Base-by-base conservation (phyloP, 2,113 vertebrate species). In the Epinephelus lanceolatus region DNA sequence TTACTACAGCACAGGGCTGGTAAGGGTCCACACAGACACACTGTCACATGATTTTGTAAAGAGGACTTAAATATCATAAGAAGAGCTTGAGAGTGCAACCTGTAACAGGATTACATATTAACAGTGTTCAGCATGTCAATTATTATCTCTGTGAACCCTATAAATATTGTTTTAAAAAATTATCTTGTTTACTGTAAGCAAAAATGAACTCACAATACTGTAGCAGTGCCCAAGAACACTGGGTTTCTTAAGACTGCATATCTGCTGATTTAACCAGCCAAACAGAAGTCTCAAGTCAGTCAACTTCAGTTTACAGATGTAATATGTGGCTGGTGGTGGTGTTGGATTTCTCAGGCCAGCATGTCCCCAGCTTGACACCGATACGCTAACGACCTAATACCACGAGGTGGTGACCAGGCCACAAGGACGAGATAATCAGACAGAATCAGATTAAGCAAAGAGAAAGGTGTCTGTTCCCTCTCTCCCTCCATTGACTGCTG, bases 1-100 rank as follows among this genome's bases (percentile, higher is more conserved):
- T 77, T 96, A 96, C 78, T 96, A 96, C 94, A 96, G 96, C n/a
- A 83, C 93, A 52, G 96, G 95, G 56, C 92, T 96, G 95, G 96
- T 96, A 91, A 88, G 94, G 23, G 27, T 45, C 66, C 33, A 13
- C 3, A 62, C 6, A 37, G 19, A 52, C 21, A 30, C 23, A 40
- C 49, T 51, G n/a, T n/a, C 23, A 40, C 62, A 21, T 12, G 21
- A 42, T 67, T 73, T 10, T 66, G 13, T 5, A 56, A 47, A 57
- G 30, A 6, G 14, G 49, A 78, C 40, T 71, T 80, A 63, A 19
- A 63, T 10, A n/a, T 80, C 55, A 55, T 23, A 15, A 45, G 47
- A 76, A 53, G 10, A 62, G 11, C 59, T 25, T 6, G 40, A 65
- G 23, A 33, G 11, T 6, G 40, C 18, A 61, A 42, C 27, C 23